Percentiles rank a stretch among this genome's conserved stretches.
Evolutionary conservation across 2,797 vertebrate species (phyloP).

Genomic region (Dermochelys coriacea): DNA sequence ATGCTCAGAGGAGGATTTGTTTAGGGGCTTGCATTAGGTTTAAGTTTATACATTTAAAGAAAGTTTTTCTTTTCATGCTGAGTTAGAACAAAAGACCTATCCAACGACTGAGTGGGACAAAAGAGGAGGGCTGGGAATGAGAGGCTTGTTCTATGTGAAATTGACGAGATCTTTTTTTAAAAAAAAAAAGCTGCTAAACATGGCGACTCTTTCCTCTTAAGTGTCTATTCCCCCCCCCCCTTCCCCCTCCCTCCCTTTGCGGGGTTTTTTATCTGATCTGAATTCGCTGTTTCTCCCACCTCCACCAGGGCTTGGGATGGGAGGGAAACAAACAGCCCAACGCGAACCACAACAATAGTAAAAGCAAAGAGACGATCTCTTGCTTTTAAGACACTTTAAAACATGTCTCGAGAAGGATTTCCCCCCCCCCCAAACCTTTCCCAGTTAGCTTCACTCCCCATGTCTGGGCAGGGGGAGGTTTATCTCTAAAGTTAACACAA

Average conservation of each 20-base stretch:
- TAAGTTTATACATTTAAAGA: constrained; percentile 84
- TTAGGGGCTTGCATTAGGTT: constrained; percentile 83
- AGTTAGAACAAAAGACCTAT: constrained; percentile 87
- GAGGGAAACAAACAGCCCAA: constrained; percentile 72
- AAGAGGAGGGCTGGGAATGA: constrained; percentile 82
- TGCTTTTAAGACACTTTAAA: background rate
- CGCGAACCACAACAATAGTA: constrained; percentile 80
- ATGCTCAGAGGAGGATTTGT: constrained; percentile 81
- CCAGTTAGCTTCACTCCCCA: background rate
- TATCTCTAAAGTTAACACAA: constrained; percentile 56
- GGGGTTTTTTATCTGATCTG: background rate
- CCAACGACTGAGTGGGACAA: constrained; percentile 82
- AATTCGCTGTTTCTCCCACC: background rate
- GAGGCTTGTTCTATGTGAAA: constrained; percentile 81
- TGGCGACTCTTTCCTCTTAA: constrained; percentile 83
- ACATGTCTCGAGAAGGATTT: background rate
- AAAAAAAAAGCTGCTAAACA: constrained; percentile 77
- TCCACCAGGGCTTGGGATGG: constrained; percentile 58
- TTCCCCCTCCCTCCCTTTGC: constrained; percentile 56
- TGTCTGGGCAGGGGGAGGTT: background rate
- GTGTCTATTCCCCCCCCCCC: constrained; percentile 72
- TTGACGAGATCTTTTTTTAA: constrained; percentile 73
- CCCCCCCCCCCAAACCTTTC: constrained; percentile 13
- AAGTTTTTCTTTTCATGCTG: constrained; percentile 87
- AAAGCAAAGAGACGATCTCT: constrained; percentile 66